Evolutionary conservation across 2,888 invertebrate genomes (phyloP).

Genomic region (Drosophila barbarae): DNA sequence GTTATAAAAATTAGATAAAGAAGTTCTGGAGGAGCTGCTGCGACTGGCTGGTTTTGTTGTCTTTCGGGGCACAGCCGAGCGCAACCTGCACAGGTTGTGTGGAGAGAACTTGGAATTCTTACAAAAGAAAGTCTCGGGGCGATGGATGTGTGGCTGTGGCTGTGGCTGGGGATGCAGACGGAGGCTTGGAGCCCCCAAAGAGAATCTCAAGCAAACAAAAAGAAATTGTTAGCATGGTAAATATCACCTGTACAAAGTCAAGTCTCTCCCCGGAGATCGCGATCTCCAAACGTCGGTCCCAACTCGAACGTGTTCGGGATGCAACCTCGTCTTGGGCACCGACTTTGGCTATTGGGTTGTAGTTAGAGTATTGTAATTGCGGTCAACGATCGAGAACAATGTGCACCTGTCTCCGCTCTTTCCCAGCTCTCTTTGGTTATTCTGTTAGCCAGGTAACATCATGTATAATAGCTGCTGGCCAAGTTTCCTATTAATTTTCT

Average conservation of each 20-base stretch:
- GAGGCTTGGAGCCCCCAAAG: constrained; percentile 24
- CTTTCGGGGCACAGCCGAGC: constrained; percentile 8
- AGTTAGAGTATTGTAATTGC: constrained; percentile 31
- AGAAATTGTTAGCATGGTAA: constrained; percentile 52
- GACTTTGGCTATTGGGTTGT: constrained; percentile 1
- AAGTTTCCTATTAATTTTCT: constrained; percentile 38
- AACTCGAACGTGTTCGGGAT: constrained; percentile 61
- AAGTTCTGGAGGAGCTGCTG: constrained; percentile 59
- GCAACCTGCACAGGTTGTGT: constrained; percentile 33
- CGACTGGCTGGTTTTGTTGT: constrained; percentile 26
- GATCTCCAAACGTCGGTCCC: constrained; percentile 46
- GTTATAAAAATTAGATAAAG: constrained; percentile 71
- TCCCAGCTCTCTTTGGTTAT: constrained; percentile 24
- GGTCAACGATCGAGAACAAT: constrained; percentile 61
- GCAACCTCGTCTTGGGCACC: constrained; percentile 13
- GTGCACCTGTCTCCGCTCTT: constrained; percentile 59
- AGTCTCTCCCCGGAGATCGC: constrained; percentile 30
- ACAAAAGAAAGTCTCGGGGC: constrained; percentile 41
- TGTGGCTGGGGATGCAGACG: constrained; percentile 7
- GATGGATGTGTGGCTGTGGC: constrained; percentile 13
- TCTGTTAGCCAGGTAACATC: constrained; percentile 38
- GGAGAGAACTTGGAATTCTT: constrained; percentile 16
- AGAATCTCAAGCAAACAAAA: constrained; percentile 46
- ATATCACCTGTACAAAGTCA: constrained; percentile 35
- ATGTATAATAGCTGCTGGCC: constrained; percentile 13